Percentiles rank a stretch among this genome's conserved stretches.
phyloP scores from a whole-genome alignment of 2,888 invertebrate species.

The Nomada flava region DNA sequence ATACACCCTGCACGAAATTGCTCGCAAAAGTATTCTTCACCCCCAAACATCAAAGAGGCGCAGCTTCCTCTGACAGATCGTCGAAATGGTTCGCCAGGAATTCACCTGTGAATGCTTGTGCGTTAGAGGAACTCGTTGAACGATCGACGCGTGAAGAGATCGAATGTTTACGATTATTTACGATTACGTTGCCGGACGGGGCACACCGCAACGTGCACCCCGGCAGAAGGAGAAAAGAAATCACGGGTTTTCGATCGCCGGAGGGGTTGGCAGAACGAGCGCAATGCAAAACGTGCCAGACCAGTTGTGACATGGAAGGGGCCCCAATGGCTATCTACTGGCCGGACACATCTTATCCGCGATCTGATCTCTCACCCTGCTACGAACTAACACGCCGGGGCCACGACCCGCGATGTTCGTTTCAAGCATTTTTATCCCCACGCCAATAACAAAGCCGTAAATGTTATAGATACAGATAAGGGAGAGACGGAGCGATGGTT shows the following conservation, averaged over 20 bases:
- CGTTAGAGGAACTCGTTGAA: slow-evolving; percentile 23
- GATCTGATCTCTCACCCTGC: slow-evolving; percentile 79
- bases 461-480: slow-evolving; percentile 57
- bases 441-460: slow-evolving; percentile 63
- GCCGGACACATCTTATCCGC: slow-evolving; percentile 80
- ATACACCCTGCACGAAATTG: no score
- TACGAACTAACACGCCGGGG: slow-evolving; percentile 76
- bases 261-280: slow-evolving; percentile 58
- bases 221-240: neutral
- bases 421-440: slow-evolving; percentile 66
- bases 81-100: no score
- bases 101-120: neutral
- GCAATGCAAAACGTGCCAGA: slow-evolving; percentile 69
- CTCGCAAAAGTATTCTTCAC: no score
- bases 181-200: slow-evolving; percentile 17
- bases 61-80: no score
- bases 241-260: slow-evolving; percentile 31
- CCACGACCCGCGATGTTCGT: slow-evolving; percentile 75
- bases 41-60: no score
- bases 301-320: slow-evolving; percentile 72
- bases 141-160: slow-evolving; percentile 26
- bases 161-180: neutral
- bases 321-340: slow-evolving; percentile 78
- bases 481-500: slow-evolving; percentile 46
- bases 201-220: slow-evolving; percentile 40